Evolutionary conservation across 2,888 invertebrate species (phyloP).

Genomic region (Asteroscopus sphinx): DNA sequence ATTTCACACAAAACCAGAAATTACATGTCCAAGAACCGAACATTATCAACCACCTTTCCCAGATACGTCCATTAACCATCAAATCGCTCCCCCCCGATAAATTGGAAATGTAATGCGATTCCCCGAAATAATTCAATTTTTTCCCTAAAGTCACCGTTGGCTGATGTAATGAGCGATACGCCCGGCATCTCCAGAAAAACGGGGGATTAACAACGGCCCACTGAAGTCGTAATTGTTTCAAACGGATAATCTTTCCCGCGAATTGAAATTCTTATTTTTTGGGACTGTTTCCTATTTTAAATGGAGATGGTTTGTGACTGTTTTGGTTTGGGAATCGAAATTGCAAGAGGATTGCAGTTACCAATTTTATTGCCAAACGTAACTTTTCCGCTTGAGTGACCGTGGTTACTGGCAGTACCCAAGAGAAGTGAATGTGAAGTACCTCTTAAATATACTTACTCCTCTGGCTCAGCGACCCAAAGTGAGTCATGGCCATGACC

Average conservation of each 20-base stretch:
- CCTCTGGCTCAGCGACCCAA: no score
- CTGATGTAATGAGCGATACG: constrained; percentile 53
- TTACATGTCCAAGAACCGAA: constrained; percentile 1
- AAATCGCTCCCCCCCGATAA: constrained; percentile 39
- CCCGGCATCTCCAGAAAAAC: constrained; percentile 42
- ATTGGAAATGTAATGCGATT: constrained; percentile 63
- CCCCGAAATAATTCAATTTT: constrained; percentile 58
- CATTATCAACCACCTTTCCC: constrained; percentile 16
- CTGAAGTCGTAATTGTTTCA: constrained; percentile 57
- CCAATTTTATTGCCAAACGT: no score
- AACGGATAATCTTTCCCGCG: constrained; percentile 57
- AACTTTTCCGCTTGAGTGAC: no score
- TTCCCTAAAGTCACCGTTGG: constrained; percentile 51
- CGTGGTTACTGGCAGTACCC: no score
- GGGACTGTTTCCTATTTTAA: constrained; percentile 20
- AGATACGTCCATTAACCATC: constrained; percentile 43
- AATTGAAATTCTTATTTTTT: constrained; percentile 54
- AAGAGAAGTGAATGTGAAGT: no score
- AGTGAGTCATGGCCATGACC: no score
- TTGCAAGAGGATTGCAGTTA: no score
- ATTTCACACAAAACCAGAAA: not conserved
- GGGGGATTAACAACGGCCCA: constrained; percentile 53
- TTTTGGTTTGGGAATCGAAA: not conserved
- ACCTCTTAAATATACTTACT: no score
- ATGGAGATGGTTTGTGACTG: constrained; percentile 7